Evolutionary conservation across 2,888 invertebrate genomes (phyloP), one percentile per base, ranked within the genome.

Genomic region (Nomada hirtipes): DNA sequence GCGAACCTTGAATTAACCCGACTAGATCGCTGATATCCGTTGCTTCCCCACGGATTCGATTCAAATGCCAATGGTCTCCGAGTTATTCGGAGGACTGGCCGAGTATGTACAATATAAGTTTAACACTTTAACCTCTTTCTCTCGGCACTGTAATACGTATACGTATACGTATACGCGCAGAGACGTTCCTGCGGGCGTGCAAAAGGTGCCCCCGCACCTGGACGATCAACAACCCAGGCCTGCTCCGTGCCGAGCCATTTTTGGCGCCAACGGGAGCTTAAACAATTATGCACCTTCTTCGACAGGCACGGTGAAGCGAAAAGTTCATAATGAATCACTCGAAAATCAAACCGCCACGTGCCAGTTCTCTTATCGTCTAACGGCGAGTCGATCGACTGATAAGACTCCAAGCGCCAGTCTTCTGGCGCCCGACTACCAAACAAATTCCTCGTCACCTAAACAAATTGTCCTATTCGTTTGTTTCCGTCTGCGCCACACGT

Each of bases 11-110:
- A 55, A 52, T 76, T 47, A 65, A 71, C 52, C 57, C 44, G 52
- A 23, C 76, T 59, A 79, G 79, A 76, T 79, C 64, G 69, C 20
- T 76, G 76, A 71, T 77, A 84, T 81, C 85, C 81, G 74, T 68
- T 53, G 29, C 23, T n/a, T 71, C 44, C 64, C 57, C 69, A n/a
- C 57, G 57, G n/a, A 26, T 57, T 57, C 59, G 23, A 44, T 2
- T 20, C 50, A 15, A 36, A 55, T 44, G 36, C 11, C 26, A 57
- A 57, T 1, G 53, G 11, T 15, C 29, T 9, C 47, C n/a, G 15
- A 60, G 50, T 50, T 70, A 55, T 67, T 42, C 42, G 10, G 36
- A 67, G 11, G 29, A 29, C 26, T 0, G 29, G 7, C 29, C 29
- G 29, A 7, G 4, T 29, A 29, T 29, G 29, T 29, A 7, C 4